Percentiles rank a stretch among this genome's conserved stretches.
phyloP scores from a whole-genome alignment of 2,113 vertebrate genomes.

The Cavia aperea region DNA sequence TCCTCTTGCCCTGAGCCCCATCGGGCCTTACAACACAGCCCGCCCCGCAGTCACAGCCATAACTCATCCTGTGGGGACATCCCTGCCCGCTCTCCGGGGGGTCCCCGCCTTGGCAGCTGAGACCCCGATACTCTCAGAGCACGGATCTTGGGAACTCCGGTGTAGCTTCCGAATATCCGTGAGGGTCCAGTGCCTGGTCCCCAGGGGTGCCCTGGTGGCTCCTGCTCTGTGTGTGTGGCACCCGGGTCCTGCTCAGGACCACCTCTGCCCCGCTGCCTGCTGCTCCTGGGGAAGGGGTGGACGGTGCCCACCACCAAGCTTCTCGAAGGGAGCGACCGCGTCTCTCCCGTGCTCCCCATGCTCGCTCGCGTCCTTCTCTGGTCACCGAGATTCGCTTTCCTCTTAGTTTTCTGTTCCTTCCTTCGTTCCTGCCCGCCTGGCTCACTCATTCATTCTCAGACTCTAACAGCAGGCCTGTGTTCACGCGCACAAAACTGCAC shows the following conservation, averaged over 20 bases:
- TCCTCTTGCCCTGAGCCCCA: not conserved
- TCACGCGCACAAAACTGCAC: fast-evolving
- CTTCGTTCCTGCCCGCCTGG: not conserved
- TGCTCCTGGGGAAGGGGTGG: too few species aligned
- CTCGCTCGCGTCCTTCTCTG: not conserved
- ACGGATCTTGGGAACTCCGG: fast-evolving
- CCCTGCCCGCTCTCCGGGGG: not conserved
- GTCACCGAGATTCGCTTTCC: not conserved
- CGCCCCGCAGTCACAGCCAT: not conserved
- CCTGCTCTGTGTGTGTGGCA: not conserved
- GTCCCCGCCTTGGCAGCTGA: not conserved
- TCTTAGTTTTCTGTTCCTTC: not conserved
- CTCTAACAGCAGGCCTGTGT: fast-evolving
- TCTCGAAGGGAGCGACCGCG: fast-evolving
- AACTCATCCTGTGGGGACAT: not conserved
- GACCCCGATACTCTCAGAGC: not conserved
- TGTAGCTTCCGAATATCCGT: not conserved
- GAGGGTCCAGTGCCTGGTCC: not conserved
- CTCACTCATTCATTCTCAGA: not conserved
- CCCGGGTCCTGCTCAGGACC: not conserved
- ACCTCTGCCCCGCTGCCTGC: fast-evolving
- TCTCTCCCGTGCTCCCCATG: fast-evolving
- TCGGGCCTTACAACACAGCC: not conserved
- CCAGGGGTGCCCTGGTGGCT: fast-evolving
- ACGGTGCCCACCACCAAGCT: fast-evolving